Evolutionary conservation across 2,113 vertebrate species (phyloP), one percentile per base, ranked within the genome.

Genomic region (Diphyllodes magnificus): DNA sequence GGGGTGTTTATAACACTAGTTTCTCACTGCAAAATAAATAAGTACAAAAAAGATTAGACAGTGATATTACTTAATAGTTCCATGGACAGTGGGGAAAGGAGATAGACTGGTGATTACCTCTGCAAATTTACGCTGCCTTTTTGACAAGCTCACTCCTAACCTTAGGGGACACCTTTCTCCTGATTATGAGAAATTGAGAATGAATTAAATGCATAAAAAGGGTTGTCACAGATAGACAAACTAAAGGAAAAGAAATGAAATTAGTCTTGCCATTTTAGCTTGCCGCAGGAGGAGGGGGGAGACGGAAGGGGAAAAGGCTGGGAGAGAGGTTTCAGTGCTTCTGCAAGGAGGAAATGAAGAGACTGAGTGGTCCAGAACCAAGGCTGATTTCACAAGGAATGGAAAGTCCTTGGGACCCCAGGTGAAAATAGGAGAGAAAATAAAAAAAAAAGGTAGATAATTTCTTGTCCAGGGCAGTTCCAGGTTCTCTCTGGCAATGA

Each of bases 101-200:
- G 98, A 98, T 98, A 98, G 98, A 98, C 98, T 98, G 95, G 95
- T 97, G 99, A 99, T 99, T 99, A 99, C 99, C 98, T 98, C 98
- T 98, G 98, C 98, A 99, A 99, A 99, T 99, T 98, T 98, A 97
- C 97, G 61, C 97, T 97, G 97, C 93, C 92, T 98, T 98, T 98
- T 97, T 98, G 98, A 98, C 98, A 98, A 98, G 98, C 98, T 98
- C 96, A 95, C n/a, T 96, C 96, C 98, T 98, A 98, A 99, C 99
- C 99, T 98, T 98, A 98, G 98, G 99, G 99, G 99, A 99, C 98
- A 98, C 97, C 98, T 99, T 98, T 92, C 39, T 96, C 98, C 99
- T 99, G 99, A 99, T 99, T 99, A 99, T 98, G 99, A 98, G 98
- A 98, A 99, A 99, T 98, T 98, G 98, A 98, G 99, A 99, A 99